Percentiles rank a stretch among this genome's conserved stretches.
These are phyloP conservation scores for Cololabis saira DNA, from an alignment of 2,113 vertebrate genomes.

Conservation along the genomic window DNA sequence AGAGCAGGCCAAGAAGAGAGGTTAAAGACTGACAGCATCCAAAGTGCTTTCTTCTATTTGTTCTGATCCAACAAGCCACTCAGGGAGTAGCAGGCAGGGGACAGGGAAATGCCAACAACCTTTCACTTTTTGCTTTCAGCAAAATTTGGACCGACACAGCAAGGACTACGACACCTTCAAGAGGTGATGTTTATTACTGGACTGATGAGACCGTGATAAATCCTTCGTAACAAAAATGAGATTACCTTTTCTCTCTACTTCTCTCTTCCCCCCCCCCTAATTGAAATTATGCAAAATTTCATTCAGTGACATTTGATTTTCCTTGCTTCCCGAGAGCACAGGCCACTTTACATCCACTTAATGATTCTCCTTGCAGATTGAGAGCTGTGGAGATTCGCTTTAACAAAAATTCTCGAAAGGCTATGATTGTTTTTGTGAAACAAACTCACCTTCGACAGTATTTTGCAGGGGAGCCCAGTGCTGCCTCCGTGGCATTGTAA, in stretches of 20 bases:
- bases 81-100: conserved; percentile 35
- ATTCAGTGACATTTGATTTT: no score
- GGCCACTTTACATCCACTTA: conserved; percentile 19
- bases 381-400: conserved; percentile 1
- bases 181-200: conserved; percentile 50
- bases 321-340: neutral
- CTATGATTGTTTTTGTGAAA: neutral
- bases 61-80: conserved; percentile 42
- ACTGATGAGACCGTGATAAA: conserved; percentile 52
- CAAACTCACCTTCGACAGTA: neutral
- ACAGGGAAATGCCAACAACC: conserved; percentile 43
- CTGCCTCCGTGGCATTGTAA: neutral
- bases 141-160: conserved; percentile 18
- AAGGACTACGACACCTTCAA: conserved; percentile 19
- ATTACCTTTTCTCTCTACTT: conserved; percentile 40
- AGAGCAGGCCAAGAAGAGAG: conserved; percentile 22
- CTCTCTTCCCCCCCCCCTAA: neutral
- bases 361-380: neutral
- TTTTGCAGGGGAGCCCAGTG: neutral
- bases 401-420: neutral
- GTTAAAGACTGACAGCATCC: conserved; percentile 59
- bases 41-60: conserved; percentile 56
- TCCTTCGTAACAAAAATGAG: conserved; percentile 68
- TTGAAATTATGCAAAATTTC: no score
- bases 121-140: conserved; percentile 36